Evolutionary conservation across 2,797 vertebrate genomes (phyloP), one percentile per base, ranked within the genome.

Genomic region (Schizopygopsis pylzovi): DNA sequence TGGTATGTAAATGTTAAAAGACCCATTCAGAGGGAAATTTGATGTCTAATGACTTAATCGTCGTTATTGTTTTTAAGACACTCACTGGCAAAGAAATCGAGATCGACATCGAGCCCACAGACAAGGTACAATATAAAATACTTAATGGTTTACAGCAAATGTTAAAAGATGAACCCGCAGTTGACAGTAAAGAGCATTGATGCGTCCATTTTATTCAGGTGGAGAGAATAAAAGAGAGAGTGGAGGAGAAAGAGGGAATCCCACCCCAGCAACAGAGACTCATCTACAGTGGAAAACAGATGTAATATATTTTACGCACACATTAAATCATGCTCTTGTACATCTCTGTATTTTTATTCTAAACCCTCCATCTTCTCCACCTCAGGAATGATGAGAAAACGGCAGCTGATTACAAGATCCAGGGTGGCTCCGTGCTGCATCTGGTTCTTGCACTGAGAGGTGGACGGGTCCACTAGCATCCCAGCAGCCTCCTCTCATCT

Each of bases 261-360:
- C 97, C 97, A 37, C 97, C 97, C 0, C 97, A 97, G 85, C 97
- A 98, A 87, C 98, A 98, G 94, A 95, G 97, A 76, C 91, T 98
- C 86, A 98, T 98, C 94, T 98, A 98, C 93, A 99, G 97, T 84
- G 97, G 97, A 0, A 98, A 98, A 93, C 97, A 98, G 91, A 98
- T 98, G 98, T 98, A 91, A 93, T 93, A 28, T 20, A 43, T 4
- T n/a, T 79, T 12, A 72, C 8, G 1, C 15, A 1, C 52, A 11
- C 1, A 0, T 28, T 25, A 25, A 61, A n/a, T n/a, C 22, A n/a
- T 61, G 22, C 3, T 22, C 33, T 41, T 7, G 28, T 15, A 22
- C 13, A 8, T 63, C n/a, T 73, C 1, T 81, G 41, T 49, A 47
- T 4, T 25, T 33, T 9, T 25, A 6, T 43, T n/a, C 7, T 56